phyloP scores from a whole-genome alignment of 2,113 vertebrate genomes.

The Lutjanus erythropterus region DNA sequence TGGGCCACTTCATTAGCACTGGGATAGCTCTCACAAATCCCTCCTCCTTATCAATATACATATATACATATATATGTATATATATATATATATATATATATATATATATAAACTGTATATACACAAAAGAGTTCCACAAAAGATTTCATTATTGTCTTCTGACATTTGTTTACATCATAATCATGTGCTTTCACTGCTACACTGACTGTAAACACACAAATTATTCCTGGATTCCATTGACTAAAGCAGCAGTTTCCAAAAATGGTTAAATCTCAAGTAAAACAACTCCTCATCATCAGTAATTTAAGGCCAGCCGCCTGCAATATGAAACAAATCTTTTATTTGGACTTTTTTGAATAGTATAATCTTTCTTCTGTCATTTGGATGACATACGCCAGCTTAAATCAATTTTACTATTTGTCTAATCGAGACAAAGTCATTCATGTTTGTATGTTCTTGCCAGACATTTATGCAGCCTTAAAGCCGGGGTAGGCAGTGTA shows the following conservation, averaged over 20 bases:
- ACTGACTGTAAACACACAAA: background rate
- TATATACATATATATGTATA: too few relatives aligned
- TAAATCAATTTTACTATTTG: background rate
- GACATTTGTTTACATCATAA: background rate
- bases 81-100: too few relatives aligned
- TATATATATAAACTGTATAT: too few relatives aligned
- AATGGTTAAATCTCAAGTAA: background rate
- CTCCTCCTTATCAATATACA: background rate
- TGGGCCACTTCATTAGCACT: background rate
- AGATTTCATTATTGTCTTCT: background rate
- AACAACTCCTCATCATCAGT: slow-evolving; percentile 5
- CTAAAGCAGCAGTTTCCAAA: background rate
- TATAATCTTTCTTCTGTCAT: background rate
- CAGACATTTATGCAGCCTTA: background rate
- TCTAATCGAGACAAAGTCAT: background rate
- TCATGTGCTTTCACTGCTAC: background rate
- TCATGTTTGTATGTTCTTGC: background rate
- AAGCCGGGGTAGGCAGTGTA: too few relatives aligned
- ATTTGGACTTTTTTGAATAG: background rate
- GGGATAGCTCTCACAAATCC: background rate
- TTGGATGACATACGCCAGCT: background rate
- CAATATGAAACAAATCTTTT: background rate
- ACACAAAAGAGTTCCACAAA: background rate
- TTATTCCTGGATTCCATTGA: background rate
- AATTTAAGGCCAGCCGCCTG: background rate